phyloP scores from a whole-genome alignment of 1,140 invertebrate genomes.

The Fopius arisanus region DNA sequence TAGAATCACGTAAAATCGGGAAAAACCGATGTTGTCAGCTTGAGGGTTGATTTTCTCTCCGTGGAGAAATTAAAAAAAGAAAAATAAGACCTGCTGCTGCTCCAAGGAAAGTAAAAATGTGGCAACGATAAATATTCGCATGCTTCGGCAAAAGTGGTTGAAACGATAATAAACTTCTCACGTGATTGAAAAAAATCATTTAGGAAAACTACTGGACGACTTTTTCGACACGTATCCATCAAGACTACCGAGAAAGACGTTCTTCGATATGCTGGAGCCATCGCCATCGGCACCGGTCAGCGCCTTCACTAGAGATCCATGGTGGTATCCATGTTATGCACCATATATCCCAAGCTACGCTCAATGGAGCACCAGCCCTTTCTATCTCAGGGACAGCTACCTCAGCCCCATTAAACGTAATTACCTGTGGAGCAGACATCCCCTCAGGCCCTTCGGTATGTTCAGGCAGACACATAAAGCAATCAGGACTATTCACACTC shows the following conservation, averaged over 20 bases:
- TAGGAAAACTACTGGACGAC: constrained; percentile 57
- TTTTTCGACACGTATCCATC: constrained; percentile 44
- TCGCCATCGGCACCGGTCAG: constrained; percentile 78
- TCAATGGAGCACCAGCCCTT: constrained; percentile 72
- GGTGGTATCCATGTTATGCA: constrained; percentile 83
- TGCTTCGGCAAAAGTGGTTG: background rate
- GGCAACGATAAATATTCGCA: background rate
- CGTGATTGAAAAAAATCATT: constrained; percentile 13
- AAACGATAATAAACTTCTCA: constrained; percentile 8
- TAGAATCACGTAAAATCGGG: too few species aligned
- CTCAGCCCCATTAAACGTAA: constrained; percentile 87
- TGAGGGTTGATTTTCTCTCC: too few species aligned
- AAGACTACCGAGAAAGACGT: constrained; percentile 70
- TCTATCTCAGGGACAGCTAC: constrained; percentile 84
- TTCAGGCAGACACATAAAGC: constrained; percentile 35
- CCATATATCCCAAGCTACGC: constrained; percentile 72
- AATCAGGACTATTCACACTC: constrained; percentile 3
- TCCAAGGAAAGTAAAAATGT: background rate
- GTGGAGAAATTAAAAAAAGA: background rate
- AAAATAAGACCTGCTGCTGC: background rate
- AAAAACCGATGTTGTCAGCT: too few species aligned
- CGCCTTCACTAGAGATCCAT: constrained; percentile 82
- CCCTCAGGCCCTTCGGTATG: constrained; percentile 85
- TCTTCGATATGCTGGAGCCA: constrained; percentile 79
- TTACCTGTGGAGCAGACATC: constrained; percentile 88